Conservation (phyloP, 2,888 invertebrate species). For the Eristalinus aeneus region DNA sequence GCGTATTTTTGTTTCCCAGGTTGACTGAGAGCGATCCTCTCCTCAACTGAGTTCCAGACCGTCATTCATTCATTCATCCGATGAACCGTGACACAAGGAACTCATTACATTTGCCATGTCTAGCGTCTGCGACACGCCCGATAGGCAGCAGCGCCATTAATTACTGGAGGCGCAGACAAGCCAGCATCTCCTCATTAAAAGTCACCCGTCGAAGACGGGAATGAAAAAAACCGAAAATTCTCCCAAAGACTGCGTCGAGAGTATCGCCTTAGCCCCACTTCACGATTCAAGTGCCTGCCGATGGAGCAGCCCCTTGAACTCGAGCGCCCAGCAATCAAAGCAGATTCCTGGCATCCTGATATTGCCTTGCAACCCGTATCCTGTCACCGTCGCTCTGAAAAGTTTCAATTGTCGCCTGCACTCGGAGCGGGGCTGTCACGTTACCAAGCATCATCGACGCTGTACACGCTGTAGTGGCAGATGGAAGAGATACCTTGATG, state of each 20-base stretch:
- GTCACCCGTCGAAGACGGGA: not conserved
- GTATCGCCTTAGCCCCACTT: slow-evolving; percentile 22
- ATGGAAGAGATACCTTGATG: not conserved
- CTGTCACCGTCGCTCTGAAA: slow-evolving; percentile 7
- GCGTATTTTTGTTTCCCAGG: too few species aligned
- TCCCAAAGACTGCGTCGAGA: slow-evolving; percentile 20
- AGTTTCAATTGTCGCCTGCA: slow-evolving; percentile 42
- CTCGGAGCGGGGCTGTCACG: slow-evolving; percentile 19
- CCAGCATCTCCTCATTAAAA: not conserved
- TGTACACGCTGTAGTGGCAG: slow-evolving; percentile 28
- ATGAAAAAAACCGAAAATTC: not conserved
- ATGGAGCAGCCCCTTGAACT: slow-evolving; percentile 43
- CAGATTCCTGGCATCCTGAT: slow-evolving; percentile 15
- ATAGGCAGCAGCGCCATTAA: not conserved
- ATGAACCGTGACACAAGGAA: not conserved
- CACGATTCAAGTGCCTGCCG: slow-evolving; percentile 27
- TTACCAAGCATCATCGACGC: slow-evolving; percentile 59
- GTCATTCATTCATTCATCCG: not conserved
- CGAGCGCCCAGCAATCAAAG: slow-evolving; percentile 48
- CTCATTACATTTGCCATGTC: not conserved
- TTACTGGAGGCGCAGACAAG: not conserved
- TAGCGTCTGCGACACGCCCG: not conserved
- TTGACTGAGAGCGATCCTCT: too few species aligned
- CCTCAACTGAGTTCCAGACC: too few species aligned
- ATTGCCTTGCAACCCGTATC: not conserved